Evolutionary conservation across 2,888 invertebrate species (phyloP).

Genomic region (Amblyjoppa proteus): DNA sequence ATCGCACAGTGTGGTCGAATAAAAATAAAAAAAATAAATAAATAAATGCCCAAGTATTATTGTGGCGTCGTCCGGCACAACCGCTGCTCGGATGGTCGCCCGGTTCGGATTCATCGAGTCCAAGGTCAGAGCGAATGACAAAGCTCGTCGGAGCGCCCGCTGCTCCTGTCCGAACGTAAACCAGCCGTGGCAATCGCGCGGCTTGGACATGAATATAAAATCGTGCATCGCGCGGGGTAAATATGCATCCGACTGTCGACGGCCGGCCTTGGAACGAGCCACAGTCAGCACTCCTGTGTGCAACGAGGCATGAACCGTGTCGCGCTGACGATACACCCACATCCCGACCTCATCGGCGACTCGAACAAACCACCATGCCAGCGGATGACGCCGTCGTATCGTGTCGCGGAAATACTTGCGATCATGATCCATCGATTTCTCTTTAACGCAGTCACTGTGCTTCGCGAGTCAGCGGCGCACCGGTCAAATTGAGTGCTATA

Average conservation of each 20-base stretch:
- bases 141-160: not conserved
- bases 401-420: not conserved
- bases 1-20: not conserved
- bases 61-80: not conserved
- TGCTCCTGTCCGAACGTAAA: not conserved
- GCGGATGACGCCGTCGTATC: not conserved
- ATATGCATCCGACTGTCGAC: constrained; percentile 13
- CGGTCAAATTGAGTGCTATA: too few relatives aligned
- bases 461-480: too few relatives aligned
- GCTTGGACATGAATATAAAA: constrained; percentile 10
- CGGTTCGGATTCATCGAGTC: constrained; percentile 47
- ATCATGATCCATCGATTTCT: not conserved
- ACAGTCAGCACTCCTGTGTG: not conserved
- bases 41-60: too few relatives aligned
- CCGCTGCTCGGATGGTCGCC: constrained; percentile 9
- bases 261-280: constrained; percentile 49
- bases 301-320: constrained; percentile 45
- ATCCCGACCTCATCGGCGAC: not conserved
- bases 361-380: not conserved
- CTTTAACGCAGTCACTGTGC: not conserved
- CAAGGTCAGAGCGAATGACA: constrained; percentile 35
- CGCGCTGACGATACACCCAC: constrained; percentile 3
- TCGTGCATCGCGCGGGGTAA: constrained; percentile 18
- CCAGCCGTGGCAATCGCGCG: constrained; percentile 5
- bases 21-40: too few relatives aligned